Evolutionary conservation across 2,797 vertebrate genomes (phyloP).

Genomic region (Periophthalmus magnuspinnatus): DNA sequence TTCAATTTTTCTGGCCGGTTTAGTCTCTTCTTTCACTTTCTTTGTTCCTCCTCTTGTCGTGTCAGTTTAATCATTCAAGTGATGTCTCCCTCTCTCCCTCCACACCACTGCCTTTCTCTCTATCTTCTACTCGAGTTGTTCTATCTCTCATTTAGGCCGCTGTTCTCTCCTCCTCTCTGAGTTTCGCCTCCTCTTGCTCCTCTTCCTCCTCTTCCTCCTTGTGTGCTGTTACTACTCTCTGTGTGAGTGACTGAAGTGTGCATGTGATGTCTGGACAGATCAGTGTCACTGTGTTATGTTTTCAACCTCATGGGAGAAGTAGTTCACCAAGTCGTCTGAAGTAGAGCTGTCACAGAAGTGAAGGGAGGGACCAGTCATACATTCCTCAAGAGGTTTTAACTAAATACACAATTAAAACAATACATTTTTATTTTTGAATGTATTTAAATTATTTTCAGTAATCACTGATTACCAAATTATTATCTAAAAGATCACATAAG

Average conservation of each 20-base stretch:
- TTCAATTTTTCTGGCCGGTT: too few relatives aligned
- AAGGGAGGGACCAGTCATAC: not conserved
- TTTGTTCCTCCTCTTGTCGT: slow-evolving; percentile 58
- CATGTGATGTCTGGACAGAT: slow-evolving; percentile 33
- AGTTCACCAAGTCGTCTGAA: slow-evolving; percentile 3
- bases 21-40: slow-evolving; percentile 5
- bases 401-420: too few relatives aligned
- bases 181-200: slow-evolving; percentile 32
- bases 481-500: too few relatives aligned
- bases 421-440: too few relatives aligned
- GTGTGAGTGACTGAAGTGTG: slow-evolving; percentile 26
- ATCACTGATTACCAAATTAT: too few relatives aligned
- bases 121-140: slow-evolving; percentile 57
- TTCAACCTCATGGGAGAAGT: slow-evolving; percentile 16
- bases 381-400: not conserved
- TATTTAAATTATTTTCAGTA: too few relatives aligned
- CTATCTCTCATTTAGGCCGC: slow-evolving; percentile 68
- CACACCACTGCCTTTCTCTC: slow-evolving; percentile 32
- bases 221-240: slow-evolving; percentile 37
- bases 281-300: slow-evolving; percentile 53
- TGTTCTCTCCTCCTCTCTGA: slow-evolving; percentile 38
- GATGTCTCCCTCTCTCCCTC: slow-evolving; percentile 49
- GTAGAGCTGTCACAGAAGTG: not conserved
- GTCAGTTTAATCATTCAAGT: slow-evolving; percentile 65
- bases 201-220: slow-evolving; percentile 36